A percentile compares a stretch with the other conserved stretches of the same genome.
These are phyloP conservation scores for Drepana falcataria DNA, from an alignment of 2,888 invertebrate genomes.

Conservation along the genomic window DNA sequence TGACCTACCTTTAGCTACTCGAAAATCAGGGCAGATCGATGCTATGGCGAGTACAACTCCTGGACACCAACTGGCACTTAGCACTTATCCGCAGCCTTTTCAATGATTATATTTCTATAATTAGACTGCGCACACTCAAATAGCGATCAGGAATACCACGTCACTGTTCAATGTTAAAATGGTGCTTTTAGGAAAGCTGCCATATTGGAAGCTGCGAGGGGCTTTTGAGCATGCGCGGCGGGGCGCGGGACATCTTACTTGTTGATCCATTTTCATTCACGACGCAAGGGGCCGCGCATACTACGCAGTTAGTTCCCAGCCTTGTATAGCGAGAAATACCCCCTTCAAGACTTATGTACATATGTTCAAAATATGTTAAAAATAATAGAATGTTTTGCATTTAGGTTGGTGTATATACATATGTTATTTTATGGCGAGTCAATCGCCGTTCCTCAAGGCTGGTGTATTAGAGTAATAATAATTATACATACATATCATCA, in stretches of 20 bases:
- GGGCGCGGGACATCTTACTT: conserved; percentile 50
- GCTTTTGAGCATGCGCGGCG: conserved; percentile 47
- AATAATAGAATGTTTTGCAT: not conserved
- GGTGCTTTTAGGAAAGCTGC: conserved; percentile 25
- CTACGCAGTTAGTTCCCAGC: conserved; percentile 42
- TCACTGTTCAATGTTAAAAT: conserved; percentile 5
- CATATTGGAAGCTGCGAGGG: conserved; percentile 45
- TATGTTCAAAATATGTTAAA: not conserved
- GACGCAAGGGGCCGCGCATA: conserved; percentile 56
- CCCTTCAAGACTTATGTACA: not conserved
- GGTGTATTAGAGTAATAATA: too few species aligned
- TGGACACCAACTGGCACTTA: not conserved
- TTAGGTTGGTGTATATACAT: too few species aligned
- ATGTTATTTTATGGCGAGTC: too few species aligned
- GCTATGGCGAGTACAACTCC: not conserved
- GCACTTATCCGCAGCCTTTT: not conserved
- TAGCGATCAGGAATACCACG: conserved; percentile 6
- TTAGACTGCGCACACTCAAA: not conserved
- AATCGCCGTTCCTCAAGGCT: too few species aligned
- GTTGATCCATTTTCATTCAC: conserved; percentile 73
- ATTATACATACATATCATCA: too few species aligned
- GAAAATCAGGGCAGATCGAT: not conserved
- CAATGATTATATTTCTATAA: not conserved
- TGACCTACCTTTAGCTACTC: not conserved
- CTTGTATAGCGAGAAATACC: conserved; percentile 10